Conservation (phyloP, 2,888 invertebrate genomes). For the Eristalis intricaria region DNA sequence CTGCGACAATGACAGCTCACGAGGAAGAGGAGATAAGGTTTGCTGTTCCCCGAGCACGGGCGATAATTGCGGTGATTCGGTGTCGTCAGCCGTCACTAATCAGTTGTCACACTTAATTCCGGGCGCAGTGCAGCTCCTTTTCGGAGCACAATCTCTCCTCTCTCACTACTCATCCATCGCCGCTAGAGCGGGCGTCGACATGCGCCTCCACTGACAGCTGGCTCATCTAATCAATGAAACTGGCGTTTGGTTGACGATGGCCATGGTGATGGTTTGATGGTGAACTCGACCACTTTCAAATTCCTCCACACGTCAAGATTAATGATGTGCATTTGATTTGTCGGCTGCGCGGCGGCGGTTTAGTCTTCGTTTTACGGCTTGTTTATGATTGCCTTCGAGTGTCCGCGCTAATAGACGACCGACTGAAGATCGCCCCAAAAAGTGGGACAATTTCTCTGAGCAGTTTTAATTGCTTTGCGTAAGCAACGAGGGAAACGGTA, state of each 20-base stretch:
- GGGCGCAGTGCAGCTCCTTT: background rate
- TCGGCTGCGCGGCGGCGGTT: too few relatives aligned
- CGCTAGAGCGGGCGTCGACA: conserved; percentile 27
- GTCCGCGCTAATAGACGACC: conserved; percentile 26
- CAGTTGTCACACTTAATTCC: conserved; percentile 8
- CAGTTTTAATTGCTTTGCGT: conserved; percentile 19
- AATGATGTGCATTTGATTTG: conserved; percentile 10
- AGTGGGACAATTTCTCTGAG: conserved; percentile 54
- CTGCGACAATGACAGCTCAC: conserved; percentile 4
- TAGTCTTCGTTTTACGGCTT: background rate
- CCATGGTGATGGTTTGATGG: background rate
- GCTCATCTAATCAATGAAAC: conserved; percentile 36
- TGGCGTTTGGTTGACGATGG: conserved; percentile 8
- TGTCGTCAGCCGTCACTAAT: background rate
- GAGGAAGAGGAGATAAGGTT: conserved; percentile 25
- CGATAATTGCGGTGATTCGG: conserved; percentile 24
- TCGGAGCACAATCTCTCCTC: background rate
- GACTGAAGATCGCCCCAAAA: conserved; percentile 19
- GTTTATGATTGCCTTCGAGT: conserved; percentile 23
- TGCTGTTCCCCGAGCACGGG: background rate
- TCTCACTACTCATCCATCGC: background rate
- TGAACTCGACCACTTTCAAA: background rate
- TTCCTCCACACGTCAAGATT: conserved; percentile 15
- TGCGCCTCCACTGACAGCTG: background rate
- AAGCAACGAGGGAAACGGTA: conserved; percentile 2